A percentile compares a stretch with the other conserved stretches of the same genome.
These are phyloP conservation scores for Achatina immaculata DNA, from an alignment of 1,140 invertebrate species.

Conservation along the genomic window DNA sequence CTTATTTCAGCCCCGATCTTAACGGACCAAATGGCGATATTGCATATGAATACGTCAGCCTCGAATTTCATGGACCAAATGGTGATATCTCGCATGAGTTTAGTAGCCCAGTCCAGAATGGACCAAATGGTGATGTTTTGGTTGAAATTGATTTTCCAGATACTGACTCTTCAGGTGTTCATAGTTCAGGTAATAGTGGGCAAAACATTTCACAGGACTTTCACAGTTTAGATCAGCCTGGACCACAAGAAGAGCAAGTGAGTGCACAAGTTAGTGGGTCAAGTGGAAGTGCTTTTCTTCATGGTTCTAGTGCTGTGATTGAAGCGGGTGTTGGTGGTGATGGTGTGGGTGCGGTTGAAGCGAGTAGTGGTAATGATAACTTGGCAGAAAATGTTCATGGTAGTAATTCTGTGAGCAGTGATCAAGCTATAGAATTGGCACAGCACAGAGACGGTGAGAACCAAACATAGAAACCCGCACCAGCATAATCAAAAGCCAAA, in stretches of 20 bases:
- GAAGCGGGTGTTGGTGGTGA: not conserved
- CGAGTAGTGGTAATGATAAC: too few relatives aligned
- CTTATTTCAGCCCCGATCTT: conserved; percentile 8
- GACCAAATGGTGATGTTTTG: not conserved
- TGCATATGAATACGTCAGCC: not conserved
- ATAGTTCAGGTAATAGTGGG: not conserved
- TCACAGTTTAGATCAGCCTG: not conserved
- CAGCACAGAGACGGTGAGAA: not conserved
- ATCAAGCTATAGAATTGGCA: not conserved
- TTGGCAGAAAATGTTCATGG: not conserved
- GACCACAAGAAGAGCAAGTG: not conserved
- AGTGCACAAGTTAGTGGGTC: not conserved
- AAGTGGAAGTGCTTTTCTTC: not conserved
- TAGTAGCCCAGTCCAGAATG: not conserved
- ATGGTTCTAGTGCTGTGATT: not conserved
- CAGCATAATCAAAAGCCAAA: too few relatives aligned
- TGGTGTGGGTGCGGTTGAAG: not conserved
- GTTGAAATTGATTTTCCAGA: too few relatives aligned
- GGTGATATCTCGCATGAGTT: not conserved
- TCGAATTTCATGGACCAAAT: not conserved
- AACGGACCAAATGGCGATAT: conserved; percentile 3
- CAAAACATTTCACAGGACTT: not conserved
- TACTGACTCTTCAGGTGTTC: too few relatives aligned
- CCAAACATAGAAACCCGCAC: too few relatives aligned
- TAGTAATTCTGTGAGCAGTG: not conserved